A percentile compares a stretch with the other conserved stretches of the same genome.
These are phyloP conservation scores for Pogonomyrmex barbatus DNA, from an alignment of 1,140 invertebrate species.

Conservation along the genomic window DNA sequence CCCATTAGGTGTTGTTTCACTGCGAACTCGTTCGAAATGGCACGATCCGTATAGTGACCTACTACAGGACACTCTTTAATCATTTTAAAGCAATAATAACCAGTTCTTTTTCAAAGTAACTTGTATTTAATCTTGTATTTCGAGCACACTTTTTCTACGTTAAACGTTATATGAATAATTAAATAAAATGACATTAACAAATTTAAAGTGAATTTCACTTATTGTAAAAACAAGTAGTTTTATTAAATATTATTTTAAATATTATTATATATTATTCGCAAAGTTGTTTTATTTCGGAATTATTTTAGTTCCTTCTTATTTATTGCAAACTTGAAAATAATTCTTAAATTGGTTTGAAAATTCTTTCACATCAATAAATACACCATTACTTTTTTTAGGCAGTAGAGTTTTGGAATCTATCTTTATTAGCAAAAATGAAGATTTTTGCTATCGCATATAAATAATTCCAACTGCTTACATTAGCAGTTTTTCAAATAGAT, in stretches of 20 bases:
- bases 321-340: background rate
- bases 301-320: background rate
- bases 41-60: background rate
- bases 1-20: conserved; percentile 50
- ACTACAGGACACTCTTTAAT: conserved; percentile 5
- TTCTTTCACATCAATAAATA: background rate
- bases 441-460: conserved; percentile 25
- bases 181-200: background rate
- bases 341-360: background rate
- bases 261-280: background rate
- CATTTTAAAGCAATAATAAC: background rate
- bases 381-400: background rate
- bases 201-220: background rate
- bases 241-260: background rate
- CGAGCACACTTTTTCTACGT: background rate
- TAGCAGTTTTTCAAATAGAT: too few relatives aligned
- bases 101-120: background rate
- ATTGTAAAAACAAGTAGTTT: background rate
- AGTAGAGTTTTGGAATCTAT: background rate
- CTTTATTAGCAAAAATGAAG: background rate
- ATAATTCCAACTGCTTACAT: conserved; percentile 38
- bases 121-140: conserved; percentile 5
- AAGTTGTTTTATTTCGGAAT: background rate
- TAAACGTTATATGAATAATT: background rate
- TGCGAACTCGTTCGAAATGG: background rate